Percentiles rank a stretch among this genome's conserved stretches.
These are phyloP conservation scores for Otus sunia DNA, from an alignment of 2,113 vertebrate species.

Conservation along the genomic window DNA sequence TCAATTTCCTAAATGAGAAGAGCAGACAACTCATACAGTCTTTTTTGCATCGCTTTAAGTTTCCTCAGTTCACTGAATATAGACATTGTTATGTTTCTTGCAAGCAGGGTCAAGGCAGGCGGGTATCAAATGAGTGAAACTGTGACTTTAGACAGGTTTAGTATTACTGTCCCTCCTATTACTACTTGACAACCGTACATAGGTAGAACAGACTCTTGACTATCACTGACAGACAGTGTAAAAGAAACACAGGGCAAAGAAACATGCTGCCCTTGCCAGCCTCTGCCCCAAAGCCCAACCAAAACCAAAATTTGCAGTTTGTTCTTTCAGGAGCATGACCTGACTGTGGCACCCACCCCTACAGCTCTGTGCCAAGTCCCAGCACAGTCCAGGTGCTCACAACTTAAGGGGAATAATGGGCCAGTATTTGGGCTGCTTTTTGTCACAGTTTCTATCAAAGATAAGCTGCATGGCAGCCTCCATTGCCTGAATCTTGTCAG, in stretches of 20 bases:
- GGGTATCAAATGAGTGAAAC: not conserved
- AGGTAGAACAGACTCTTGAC: not conserved
- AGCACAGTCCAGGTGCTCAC: constrained; percentile 49
- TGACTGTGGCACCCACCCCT: not conserved
- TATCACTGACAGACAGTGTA: not conserved
- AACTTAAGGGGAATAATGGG: constrained; percentile 93
- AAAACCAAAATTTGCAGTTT: not conserved
- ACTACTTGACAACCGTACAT: not conserved
- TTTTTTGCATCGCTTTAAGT: not conserved
- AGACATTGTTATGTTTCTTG: not conserved
- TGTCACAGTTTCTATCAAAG: constrained; percentile 90
- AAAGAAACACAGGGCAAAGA: not conserved
- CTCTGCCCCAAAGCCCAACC: not conserved
- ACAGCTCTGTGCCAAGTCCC: not conserved
- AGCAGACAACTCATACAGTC: not conserved
- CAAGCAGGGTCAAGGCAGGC: not conserved
- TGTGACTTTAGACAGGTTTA: not conserved
- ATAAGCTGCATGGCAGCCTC: constrained; percentile 91
- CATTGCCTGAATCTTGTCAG: constrained; percentile 90
- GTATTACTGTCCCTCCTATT: not conserved
- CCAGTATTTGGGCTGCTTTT: constrained; percentile 93
- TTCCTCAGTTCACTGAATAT: not conserved
- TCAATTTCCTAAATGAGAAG: not conserved
- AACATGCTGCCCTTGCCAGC: not conserved
- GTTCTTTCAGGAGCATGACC: not conserved